A percentile compares a stretch with the other conserved stretches of the same genome.
These are phyloP conservation scores for Mellivora capensis DNA, from an alignment of 2,113 vertebrate genomes.

Conservation along the genomic window DNA sequence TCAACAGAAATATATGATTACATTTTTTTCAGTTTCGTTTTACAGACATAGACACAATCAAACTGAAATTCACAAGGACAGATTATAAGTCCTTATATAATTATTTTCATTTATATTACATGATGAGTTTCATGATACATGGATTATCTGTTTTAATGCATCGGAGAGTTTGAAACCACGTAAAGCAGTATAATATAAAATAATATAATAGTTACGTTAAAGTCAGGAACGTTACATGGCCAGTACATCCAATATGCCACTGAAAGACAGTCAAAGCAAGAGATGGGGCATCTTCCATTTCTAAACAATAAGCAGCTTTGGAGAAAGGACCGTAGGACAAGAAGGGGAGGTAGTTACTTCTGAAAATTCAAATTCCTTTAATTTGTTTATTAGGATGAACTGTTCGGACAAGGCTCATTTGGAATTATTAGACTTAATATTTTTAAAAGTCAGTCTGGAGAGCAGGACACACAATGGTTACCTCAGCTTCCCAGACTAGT, in stretches of 20 bases:
- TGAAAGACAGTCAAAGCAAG: conserved; percentile 21
- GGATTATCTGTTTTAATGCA: conserved; percentile 3
- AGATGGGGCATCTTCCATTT: conserved; percentile 16
- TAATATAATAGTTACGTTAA: conserved; percentile 47
- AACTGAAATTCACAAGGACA: conserved; percentile 43
- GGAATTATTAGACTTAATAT: neutral
- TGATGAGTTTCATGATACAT: conserved; percentile 53
- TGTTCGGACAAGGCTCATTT: neutral
- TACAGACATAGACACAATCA: conserved; percentile 61
- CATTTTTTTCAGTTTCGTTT: conserved; percentile 69
- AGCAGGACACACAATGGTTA: neutral
- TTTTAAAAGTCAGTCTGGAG: neutral
- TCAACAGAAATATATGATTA: conserved; percentile 66
- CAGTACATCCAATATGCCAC: conserved; percentile 30
- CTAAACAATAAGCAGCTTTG: conserved; percentile 61
- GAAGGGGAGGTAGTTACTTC: conserved; percentile 66
- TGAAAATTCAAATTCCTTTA: conserved; percentile 1
- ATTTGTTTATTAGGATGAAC: neutral
- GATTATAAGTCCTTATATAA: conserved; percentile 63
- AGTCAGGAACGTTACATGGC: conserved; percentile 29
- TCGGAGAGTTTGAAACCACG: conserved; percentile 39
- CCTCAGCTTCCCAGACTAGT: neutral
- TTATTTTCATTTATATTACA: conserved; percentile 50
- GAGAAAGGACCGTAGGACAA: conserved; percentile 42
- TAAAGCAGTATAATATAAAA: conserved; percentile 49